These are phyloP conservation scores for Lagopus muta DNA, from an alignment of 2,113 vertebrate species.

Conservation along the genomic window DNA sequence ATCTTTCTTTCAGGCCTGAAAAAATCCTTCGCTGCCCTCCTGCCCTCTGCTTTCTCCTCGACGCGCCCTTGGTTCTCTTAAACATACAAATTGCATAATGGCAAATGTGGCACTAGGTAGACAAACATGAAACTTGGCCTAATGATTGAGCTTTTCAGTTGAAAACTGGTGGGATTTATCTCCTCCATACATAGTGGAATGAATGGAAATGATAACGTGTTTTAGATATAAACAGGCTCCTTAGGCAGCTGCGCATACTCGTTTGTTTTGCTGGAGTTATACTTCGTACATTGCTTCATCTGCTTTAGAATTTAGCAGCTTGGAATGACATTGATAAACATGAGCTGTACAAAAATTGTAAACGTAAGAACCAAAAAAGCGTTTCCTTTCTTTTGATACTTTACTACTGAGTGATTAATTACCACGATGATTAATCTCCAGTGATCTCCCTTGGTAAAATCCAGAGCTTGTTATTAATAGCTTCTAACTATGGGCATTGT, in stretches of 20 bases:
- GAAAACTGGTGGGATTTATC: neutral
- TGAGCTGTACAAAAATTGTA: neutral
- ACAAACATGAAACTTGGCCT: slow-evolving; percentile 20
- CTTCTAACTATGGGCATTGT: neutral
- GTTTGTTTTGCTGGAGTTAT: neutral
- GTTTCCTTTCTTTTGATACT: neutral
- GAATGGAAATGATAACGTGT: neutral
- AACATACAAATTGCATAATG: neutral
- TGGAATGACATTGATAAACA: neutral
- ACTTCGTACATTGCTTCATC: neutral
- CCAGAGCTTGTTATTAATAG: neutral
- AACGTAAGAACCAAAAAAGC: neutral
- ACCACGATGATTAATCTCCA: neutral
- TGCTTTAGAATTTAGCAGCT: neutral
- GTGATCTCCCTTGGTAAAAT: neutral
- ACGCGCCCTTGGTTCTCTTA: accelerated
- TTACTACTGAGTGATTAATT: neutral
- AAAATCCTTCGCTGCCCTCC: neutral
- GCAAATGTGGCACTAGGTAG: neutral
- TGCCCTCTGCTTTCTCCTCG: neutral
- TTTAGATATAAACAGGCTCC: neutral
- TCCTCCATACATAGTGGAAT: neutral
- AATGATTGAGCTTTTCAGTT: neutral
- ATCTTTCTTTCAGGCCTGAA: neutral
- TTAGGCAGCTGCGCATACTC: neutral